Conservation (phyloP, 2,797 vertebrate species). For the Typhlichthys subterraneus region DNA sequence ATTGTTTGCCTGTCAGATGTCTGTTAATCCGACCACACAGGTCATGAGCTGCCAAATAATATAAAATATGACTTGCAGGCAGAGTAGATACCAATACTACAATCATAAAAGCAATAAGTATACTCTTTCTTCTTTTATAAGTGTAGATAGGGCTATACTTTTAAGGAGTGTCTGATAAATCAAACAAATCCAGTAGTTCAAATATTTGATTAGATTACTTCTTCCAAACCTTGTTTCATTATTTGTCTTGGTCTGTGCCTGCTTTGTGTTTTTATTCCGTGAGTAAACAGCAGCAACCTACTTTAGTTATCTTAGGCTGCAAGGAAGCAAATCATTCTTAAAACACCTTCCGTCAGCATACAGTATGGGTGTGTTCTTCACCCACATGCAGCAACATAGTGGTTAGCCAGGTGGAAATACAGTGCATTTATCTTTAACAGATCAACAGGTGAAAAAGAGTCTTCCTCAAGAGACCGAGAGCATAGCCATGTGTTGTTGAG, state of each 20-base stretch:
- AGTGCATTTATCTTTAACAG: constrained; percentile 8
- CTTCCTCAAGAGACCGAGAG: neutral
- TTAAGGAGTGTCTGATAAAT: no score
- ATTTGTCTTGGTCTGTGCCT: neutral
- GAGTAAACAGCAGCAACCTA: neutral
- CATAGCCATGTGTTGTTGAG: neutral
- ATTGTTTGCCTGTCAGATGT: constrained; percentile 42
- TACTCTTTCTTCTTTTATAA: no score
- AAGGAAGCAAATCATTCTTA: constrained; percentile 14
- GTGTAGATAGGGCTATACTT: no score
- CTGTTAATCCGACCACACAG: neutral
- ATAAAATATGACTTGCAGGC: no score
- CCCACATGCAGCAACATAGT: constrained; percentile 24
- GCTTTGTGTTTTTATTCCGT: neutral
- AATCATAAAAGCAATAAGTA: constrained; percentile 1
- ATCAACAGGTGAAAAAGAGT: constrained; percentile 3
- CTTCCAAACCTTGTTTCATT: neutral
- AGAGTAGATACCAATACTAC: constrained; percentile 3
- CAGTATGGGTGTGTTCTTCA: constrained; percentile 48
- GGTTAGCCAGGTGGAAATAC: constrained; percentile 3
- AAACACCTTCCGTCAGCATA: constrained; percentile 36
- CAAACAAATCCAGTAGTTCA: neutral
- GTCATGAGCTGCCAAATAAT: no score
- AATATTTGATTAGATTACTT: neutral
- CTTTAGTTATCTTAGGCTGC: constrained; percentile 11